Percentiles rank a stretch among this genome's conserved stretches.
Conservation (phyloP, 2,888 invertebrate species). For the Parnassius orleans region DNA sequence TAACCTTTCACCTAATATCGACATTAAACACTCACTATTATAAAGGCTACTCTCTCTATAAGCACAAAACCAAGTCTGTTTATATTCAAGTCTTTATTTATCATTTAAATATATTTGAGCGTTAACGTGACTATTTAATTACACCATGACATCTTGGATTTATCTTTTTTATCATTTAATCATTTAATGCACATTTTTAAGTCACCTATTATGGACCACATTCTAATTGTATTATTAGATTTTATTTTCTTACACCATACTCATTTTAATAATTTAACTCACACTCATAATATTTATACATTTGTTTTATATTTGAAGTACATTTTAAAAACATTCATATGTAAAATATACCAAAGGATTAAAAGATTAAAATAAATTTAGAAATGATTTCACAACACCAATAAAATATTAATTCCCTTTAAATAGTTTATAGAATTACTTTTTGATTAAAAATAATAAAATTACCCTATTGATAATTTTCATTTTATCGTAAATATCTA, state of each 20-base stretch:
- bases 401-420: conserved; percentile 18
- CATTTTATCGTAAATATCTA: conserved; percentile 2
- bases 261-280: conserved; percentile 11
- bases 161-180: conserved; percentile 59
- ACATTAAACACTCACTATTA: conserved; percentile 60
- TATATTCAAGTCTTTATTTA: conserved; percentile 70
- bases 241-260: conserved; percentile 9
- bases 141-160: conserved; percentile 58
- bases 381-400: conserved; percentile 17
- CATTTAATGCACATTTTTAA: conserved; percentile 77
- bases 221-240: conserved; percentile 54
- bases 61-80: conserved; percentile 64
- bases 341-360: conserved; percentile 12
- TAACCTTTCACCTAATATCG: conserved; percentile 37
- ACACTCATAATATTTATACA: conserved; percentile 15
- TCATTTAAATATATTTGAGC: conserved; percentile 75
- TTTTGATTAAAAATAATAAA: conserved; percentile 9
- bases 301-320: conserved; percentile 20
- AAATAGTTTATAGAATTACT: conserved; percentile 3
- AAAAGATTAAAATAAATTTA: conserved; percentile 8
- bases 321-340: conserved; percentile 14
- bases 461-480: conserved; percentile 19
- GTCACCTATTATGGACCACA: conserved; percentile 80
- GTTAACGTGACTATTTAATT: conserved; percentile 68
- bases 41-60: conserved; percentile 68